These are phyloP conservation scores for Teleopsis dalmanni DNA, from an alignment of 1,140 invertebrate species.

Conservation along the genomic window DNA sequence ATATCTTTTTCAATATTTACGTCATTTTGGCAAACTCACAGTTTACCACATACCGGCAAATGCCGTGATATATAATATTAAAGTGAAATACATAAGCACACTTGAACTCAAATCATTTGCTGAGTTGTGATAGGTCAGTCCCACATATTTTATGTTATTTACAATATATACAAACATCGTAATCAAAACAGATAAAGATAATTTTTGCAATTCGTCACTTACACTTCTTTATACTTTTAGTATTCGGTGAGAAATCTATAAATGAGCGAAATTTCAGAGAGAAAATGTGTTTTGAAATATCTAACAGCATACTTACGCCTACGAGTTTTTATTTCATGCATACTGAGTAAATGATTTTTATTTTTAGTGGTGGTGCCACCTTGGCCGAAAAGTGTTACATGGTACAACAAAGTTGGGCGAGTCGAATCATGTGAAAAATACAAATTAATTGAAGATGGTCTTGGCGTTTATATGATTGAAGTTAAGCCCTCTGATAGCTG, in stretches of 20 bases:
- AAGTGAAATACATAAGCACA: slow-evolving; percentile 20
- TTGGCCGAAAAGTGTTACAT: slow-evolving; percentile 67
- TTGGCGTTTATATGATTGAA: slow-evolving; percentile 69
- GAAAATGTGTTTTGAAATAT: too few relatives aligned
- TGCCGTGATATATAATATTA: not conserved
- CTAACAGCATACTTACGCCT: too few relatives aligned
- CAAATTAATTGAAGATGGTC: slow-evolving; percentile 66
- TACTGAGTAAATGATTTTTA: too few relatives aligned
- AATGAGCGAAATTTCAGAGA: too few relatives aligned
- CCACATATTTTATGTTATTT: slow-evolving; percentile 15
- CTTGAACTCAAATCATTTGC: slow-evolving; percentile 35
- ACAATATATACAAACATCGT: slow-evolving; percentile 6
- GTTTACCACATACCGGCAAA: not conserved
- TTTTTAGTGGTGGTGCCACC: slow-evolving; percentile 66
- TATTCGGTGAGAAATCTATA: too few relatives aligned
- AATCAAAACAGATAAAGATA: slow-evolving; percentile 37
- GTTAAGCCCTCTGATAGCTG: slow-evolving; percentile 63
- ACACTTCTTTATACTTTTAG: too few relatives aligned
- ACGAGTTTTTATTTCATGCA: too few relatives aligned
- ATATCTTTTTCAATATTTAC: not conserved
- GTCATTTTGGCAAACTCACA: slow-evolving; percentile 8
- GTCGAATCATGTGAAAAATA: slow-evolving; percentile 60
- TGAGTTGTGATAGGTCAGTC: slow-evolving; percentile 36
- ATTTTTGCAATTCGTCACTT: slow-evolving; percentile 9
- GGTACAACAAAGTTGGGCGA: slow-evolving; percentile 76